phyloP scores from a whole-genome alignment of 2,113 vertebrate genomes.

The Menidia beryllina region DNA sequence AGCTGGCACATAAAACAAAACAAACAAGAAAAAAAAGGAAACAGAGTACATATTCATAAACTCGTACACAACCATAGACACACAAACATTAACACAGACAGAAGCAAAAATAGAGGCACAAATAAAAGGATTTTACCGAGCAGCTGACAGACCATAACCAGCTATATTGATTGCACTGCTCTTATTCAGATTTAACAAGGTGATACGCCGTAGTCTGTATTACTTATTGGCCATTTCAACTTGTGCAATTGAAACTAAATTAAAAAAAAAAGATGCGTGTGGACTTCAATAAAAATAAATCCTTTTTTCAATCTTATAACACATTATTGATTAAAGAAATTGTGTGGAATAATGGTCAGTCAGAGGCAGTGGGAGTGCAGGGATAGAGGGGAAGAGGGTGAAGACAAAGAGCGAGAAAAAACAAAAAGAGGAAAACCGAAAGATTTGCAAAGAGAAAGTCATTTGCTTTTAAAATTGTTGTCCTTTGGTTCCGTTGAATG shows the following conservation, averaged over 20 bases:
- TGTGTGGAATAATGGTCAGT: slow-evolving; percentile 61
- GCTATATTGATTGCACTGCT: slow-evolving; percentile 52
- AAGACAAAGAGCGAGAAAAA: slow-evolving; percentile 22
- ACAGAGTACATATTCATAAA: slow-evolving; percentile 54
- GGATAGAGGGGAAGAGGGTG: slow-evolving; percentile 10
- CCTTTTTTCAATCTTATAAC: slow-evolving; percentile 42
- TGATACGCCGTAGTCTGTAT: slow-evolving; percentile 31
- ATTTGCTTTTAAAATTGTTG: slow-evolving; percentile 35
- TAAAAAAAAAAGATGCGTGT: slow-evolving; percentile 14
- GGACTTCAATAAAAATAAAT: slow-evolving; percentile 29
- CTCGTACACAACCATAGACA: slow-evolving; percentile 33
- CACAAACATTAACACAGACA: slow-evolving; percentile 41
- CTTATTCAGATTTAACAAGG: slow-evolving; percentile 55
- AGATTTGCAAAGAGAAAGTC: slow-evolving; percentile 15
- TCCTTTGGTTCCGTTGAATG: slow-evolving; percentile 5
- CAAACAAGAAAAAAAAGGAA: too few relatives aligned
- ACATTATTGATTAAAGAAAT: slow-evolving; percentile 62
- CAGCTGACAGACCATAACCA: slow-evolving; percentile 51
- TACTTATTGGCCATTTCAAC: slow-evolving; percentile 51
- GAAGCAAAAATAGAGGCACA: slow-evolving; percentile 30
- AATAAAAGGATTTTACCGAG: slow-evolving; percentile 20
- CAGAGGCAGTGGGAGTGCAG: not conserved
- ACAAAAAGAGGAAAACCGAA: slow-evolving; percentile 17
- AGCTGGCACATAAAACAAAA: slow-evolving; percentile 54
- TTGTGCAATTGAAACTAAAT: slow-evolving; percentile 26